Evolutionary conservation across 2,797 vertebrate genomes (phyloP), one percentile per base, ranked within the genome.

Genomic region (Brachyrhaphis roseni): DNA sequence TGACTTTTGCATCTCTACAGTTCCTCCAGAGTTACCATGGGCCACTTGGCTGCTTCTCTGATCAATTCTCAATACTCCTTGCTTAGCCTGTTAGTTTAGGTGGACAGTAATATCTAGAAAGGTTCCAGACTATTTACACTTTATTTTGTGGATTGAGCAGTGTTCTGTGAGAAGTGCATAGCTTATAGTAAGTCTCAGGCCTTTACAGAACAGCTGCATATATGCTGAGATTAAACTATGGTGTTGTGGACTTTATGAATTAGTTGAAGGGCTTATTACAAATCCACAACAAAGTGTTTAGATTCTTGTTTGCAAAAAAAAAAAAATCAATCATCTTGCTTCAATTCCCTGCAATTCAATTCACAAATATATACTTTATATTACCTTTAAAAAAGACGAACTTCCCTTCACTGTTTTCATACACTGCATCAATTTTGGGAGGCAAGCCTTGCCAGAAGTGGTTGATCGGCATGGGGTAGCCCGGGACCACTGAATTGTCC

Each of bases 351-450:
- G 11, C 23, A 43, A 11, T 28, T 8, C 18, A 46, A 11, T 28
- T 20, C 3, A 46, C 41, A 71, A 45, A 26, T 13, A 15, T 45
- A 26, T n/a, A 78, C 1, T 16, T 79, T 59, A 64, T 74, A 94
- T 96, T 96, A 99, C 98, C 98, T 98, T 99, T 99, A 90, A 99
- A 99, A 94, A 99, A 99, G 89, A 99, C 98, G 87, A 99, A 99
- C 91, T 98, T 99, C 59, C 98, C 98, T 23, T 99, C 98, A 3
- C 97, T 98, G 86, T 99, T 99, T 95, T 99, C 98, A 87, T 99
- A 99, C 82, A 99, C 98, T 0, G 98, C 98, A 84, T 99, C 98
- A 23, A 99, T 99, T 93, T 97, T 98, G 41, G 98, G 93, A 59
- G 98, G 98, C 81, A 99, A 90, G 71, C 98, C 98, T 82, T 98